A percentile compares a stretch with the other conserved stretches of the same genome.
These are phyloP conservation scores for Anabas testudineus DNA, from an alignment of 2,797 vertebrate species.

Conservation along the genomic window DNA sequence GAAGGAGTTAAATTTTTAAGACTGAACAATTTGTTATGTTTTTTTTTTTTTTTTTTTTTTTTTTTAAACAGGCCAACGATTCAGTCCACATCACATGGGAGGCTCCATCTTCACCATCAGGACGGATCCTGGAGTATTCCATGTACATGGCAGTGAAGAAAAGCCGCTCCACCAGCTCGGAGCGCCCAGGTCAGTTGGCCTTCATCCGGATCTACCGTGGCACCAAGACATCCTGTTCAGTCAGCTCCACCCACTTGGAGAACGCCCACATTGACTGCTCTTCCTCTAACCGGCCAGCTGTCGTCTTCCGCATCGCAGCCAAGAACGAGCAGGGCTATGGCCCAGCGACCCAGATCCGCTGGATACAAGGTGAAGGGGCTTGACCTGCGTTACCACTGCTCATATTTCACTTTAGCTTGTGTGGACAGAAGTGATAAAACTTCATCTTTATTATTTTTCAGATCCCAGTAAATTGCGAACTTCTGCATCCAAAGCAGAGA, in stretches of 20 bases:
- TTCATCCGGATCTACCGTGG: slow-evolving; percentile 99
- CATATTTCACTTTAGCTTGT: background rate
- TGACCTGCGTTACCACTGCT: background rate
- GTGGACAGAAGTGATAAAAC: background rate
- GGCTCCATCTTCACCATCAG: slow-evolving; percentile 91
- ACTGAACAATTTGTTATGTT: background rate
- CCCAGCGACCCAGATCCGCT: slow-evolving; percentile 97
- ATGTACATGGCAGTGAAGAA: slow-evolving; percentile 96
- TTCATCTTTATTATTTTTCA: slow-evolving; percentile 40
- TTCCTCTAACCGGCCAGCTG: slow-evolving; percentile 89
- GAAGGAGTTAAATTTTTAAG: background rate
- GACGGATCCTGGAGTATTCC: slow-evolving; percentile 96
- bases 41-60: too few relatives aligned
- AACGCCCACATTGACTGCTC: slow-evolving; percentile 95
- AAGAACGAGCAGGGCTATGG: slow-evolving; percentile 98
- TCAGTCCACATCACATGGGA: slow-evolving; percentile 98
- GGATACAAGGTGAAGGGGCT: slow-evolving; percentile 91
- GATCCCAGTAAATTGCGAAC: slow-evolving; percentile 74
- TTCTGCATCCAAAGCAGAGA: slow-evolving; percentile 60
- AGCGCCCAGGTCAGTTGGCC: slow-evolving; percentile 89
- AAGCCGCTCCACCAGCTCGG: slow-evolving; percentile 77
- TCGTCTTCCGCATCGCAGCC: slow-evolving; percentile 97
- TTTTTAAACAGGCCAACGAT: slow-evolving; percentile 87
- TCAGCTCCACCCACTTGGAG: slow-evolving; percentile 89
- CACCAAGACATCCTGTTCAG: slow-evolving; percentile 91